These are phyloP conservation scores for Heterochromis multidens DNA, from an alignment of 2,113 vertebrate species.

Conservation along the genomic window DNA sequence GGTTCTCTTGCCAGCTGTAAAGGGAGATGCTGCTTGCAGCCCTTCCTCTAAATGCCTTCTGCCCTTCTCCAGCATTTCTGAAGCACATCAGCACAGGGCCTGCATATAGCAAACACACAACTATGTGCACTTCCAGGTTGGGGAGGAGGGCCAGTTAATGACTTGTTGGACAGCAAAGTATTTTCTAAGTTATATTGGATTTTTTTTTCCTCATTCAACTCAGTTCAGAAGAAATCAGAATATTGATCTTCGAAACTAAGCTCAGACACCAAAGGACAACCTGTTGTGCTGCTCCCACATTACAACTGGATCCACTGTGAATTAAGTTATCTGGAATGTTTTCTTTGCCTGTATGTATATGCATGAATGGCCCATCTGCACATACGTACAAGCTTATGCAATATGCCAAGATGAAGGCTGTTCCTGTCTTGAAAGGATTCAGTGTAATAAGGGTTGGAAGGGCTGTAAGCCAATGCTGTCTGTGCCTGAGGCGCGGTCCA, in stretches of 20 bases:
- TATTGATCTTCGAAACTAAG: slow-evolving; percentile 61
- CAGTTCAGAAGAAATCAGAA: slow-evolving; percentile 55
- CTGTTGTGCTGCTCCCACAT: slow-evolving; percentile 76
- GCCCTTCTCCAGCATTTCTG: slow-evolving; percentile 67
- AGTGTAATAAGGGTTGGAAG: slow-evolving; percentile 30
- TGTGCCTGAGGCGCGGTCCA: slow-evolving; percentile 51
- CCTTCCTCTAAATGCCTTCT: slow-evolving; percentile 71
- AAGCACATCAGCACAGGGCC: slow-evolving; percentile 69
- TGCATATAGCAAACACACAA: slow-evolving; percentile 42
- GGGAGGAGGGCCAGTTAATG: slow-evolving; percentile 34
- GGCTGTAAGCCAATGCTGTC: slow-evolving; percentile 59
- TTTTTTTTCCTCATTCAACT: slow-evolving; percentile 23
- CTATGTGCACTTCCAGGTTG: slow-evolving; percentile 31
- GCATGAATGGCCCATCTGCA: slow-evolving; percentile 55
- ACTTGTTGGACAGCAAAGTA: slow-evolving; percentile 18
- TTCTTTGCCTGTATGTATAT: slow-evolving; percentile 66
- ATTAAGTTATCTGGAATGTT: slow-evolving; percentile 76
- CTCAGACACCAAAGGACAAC: slow-evolving; percentile 80
- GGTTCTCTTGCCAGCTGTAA: slow-evolving; percentile 55
- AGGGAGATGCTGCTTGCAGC: slow-evolving; percentile 47
- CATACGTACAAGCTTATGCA: slow-evolving; percentile 75
- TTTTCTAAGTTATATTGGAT: slow-evolving; percentile 30
- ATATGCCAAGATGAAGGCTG: slow-evolving; percentile 71
- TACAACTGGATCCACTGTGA: slow-evolving; percentile 83
- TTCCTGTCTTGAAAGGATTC: slow-evolving; percentile 54